phyloP scores from a whole-genome alignment of 2,797 vertebrate genomes.

The Diplodus puntazzo region DNA sequence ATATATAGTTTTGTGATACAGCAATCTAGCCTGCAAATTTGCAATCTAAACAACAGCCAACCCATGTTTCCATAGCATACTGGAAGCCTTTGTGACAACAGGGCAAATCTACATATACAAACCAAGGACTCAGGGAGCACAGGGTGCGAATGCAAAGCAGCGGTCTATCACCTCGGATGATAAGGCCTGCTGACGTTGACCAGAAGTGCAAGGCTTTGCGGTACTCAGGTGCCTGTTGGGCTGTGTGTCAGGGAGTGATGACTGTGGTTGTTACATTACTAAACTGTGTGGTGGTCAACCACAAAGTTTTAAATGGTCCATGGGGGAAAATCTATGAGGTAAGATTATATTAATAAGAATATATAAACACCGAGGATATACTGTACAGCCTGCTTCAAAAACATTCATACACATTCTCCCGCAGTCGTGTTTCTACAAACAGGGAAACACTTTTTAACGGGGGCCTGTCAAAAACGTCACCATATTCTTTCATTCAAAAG shows the following conservation, averaged over 20 bases:
- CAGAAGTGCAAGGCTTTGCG: neutral
- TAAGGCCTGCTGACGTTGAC: slow-evolving; percentile 14
- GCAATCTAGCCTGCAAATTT: slow-evolving; percentile 18
- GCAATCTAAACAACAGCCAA: neutral
- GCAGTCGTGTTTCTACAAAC: neutral
- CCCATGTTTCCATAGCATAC: slow-evolving; percentile 18
- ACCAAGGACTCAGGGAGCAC: slow-evolving; percentile 13
- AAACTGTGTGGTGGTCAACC: neutral
- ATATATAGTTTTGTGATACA: neutral
- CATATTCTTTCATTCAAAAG: neutral
- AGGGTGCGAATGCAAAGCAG: slow-evolving; percentile 58
- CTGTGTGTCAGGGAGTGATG: slow-evolving; percentile 11
- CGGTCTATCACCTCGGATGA: slow-evolving; percentile 10
- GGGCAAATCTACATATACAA: slow-evolving; percentile 29
- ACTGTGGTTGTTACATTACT: neutral
- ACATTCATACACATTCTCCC: neutral
- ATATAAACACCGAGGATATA: neutral
- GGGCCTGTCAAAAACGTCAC: neutral
- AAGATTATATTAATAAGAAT: neutral
- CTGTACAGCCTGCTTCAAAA: neutral
- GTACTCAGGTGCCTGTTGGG: slow-evolving; percentile 21
- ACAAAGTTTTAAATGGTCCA: neutral
- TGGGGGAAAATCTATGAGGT: neutral
- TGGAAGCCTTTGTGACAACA: neutral
- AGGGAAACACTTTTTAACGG: neutral